Evolutionary conservation across 2,113 vertebrate genomes (phyloP), one percentile per base, ranked within the genome.

Genomic region (Reinhardtius hippoglossoides): DNA sequence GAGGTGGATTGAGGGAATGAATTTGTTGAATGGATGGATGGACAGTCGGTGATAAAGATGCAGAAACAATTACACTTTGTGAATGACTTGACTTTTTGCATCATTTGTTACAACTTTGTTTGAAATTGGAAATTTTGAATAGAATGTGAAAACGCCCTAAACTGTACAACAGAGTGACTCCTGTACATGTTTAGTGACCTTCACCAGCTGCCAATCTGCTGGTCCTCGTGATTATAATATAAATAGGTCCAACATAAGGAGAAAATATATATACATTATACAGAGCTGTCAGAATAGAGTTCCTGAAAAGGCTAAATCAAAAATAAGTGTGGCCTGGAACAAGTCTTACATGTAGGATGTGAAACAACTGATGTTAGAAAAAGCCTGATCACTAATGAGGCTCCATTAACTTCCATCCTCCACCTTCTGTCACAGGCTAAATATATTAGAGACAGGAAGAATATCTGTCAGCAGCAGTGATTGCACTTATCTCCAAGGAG

Each of bases 361-460:
- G 50, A 54, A 54, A 71, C 65, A 9, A 71, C 50, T 18, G 64
- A 58, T 48, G n/a, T 3, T 1, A 16, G 27, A 27, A 27, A 27
- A 27, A 27, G 27, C 27, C 27, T 27, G 31, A 31, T 31, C 1
- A 31, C 31, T 48, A 42, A 42, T 42, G 52, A 66, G 12, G 9
- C 54, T 23, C 23, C 50, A 42, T 2, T 50, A 46, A 55, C 54
- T 23, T 64, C 20, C 18, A 13, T 42, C 54, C 48, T 67, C 50
- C 68, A 56, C 61, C 64, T 68, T 37, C 46, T 48, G 27, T 59
- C 68, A 60, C 44, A 20, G 42, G 13, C 18, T 46, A 56, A 48
- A 55, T 58, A 58, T 64, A 57, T 23, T 14, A 58, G n/a, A 4
- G 26, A 48, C 37, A 46, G 37, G 48, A 58, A 58, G 50, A 8